Evolutionary conservation across 2,888 invertebrate genomes (phyloP).

Genomic region (Heteropelma amictum): DNA sequence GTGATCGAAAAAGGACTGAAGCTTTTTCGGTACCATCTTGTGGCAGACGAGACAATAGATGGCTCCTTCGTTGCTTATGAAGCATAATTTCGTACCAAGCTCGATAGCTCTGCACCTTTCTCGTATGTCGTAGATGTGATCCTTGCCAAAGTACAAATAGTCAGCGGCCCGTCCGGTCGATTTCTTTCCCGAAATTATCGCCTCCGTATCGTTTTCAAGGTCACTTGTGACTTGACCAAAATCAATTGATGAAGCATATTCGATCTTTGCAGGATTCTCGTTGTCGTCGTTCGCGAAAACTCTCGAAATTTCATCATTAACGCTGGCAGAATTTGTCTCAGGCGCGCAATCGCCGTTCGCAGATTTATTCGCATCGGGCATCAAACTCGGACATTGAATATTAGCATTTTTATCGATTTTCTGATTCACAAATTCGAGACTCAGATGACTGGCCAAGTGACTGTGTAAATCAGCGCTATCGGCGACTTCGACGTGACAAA

Average conservation of each 20-base stretch:
- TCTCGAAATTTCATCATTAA: no score
- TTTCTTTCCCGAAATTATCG: neutral
- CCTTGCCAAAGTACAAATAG: neutral
- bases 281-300: no score
- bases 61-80: neutral
- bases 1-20: conserved; percentile 61
- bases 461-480: neutral
- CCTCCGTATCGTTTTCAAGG: no score
- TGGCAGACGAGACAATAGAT: conserved; percentile 63
- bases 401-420: neutral
- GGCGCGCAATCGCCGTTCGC: no score
- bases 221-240: no score
- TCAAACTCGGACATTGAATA: neutral
- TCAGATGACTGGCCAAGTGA: conserved; percentile 9
- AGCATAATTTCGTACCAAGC: conserved; percentile 6
- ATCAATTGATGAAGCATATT: no score
- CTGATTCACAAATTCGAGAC: neutral
- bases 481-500: neutral
- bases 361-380: no score
- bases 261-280: no score
- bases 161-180: neutral
- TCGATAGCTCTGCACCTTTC: conserved; percentile 1
- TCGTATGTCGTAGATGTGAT: conserved; percentile 34
- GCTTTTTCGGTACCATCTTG: conserved; percentile 48
- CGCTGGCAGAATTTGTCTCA: no score